Evolutionary conservation across 2,888 invertebrate species (phyloP), one percentile per base, ranked within the genome.

Genomic region (Sipha maydis): DNA sequence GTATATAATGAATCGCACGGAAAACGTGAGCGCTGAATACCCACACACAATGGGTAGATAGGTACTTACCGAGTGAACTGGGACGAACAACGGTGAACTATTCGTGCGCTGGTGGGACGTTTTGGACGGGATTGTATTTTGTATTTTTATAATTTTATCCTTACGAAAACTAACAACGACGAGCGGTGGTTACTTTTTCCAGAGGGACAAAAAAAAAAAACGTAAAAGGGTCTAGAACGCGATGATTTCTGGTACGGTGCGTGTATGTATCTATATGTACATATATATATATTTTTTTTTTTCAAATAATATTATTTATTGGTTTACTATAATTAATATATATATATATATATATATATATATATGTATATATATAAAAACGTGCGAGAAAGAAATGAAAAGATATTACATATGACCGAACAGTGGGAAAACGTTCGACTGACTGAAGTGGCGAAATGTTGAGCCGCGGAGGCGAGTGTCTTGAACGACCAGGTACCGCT

Each of bases 61-160:
- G 31, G 69, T 71, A 79, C 85, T 86, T 86, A 86, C 85, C 78
- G 38, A 71, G 28, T 71, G 19, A 79, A 86, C 78, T 86, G 34
- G 69, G 79, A 86, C 71, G 56, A 71, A 73, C 85, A 86, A 79
- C 54, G 54, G 54, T 79, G 85, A 73, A 69, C 71, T n/a, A n/a
- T 61, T 41, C 67, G 34, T 14, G 3, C 48, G 48, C 48, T 14
- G 67, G 28, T 19, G 31, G 54, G 41, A 4, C 48, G 48, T 48
- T 48, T 48, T 48, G 48, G 14, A 48, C 14, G 48, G 48, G 48
- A 48, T 48, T 48, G 11, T 48, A 1, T 48, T 11, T 48, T 0
- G 41, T 14, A 14, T 8, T 48, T 48, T 11, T 48, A 11, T 14
- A 2, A 14, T 48, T 48, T 2, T 48, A 9, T 48, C 48, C 48